Base-by-base conservation (phyloP, 2,113 vertebrate species). In the Alexandromys fortis region DNA sequence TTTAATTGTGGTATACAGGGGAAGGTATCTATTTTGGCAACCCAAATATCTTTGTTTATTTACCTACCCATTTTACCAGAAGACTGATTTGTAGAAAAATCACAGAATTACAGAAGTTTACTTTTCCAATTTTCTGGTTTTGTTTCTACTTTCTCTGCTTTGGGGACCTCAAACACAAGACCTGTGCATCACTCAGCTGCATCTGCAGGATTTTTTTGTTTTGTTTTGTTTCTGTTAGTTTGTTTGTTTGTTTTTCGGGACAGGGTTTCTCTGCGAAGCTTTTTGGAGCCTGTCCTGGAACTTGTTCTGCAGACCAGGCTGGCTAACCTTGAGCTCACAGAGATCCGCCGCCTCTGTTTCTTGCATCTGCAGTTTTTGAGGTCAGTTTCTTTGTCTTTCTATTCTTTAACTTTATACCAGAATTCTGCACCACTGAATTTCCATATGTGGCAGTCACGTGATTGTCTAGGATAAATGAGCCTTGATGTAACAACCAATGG, bases 1-100 rank as follows among this genome's bases (percentile, higher is more conserved):
- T 95, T 94, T 96, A 75, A 26, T 95, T 90, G 3, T 88, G 38
- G 19, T n/a, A 77, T 86, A 45, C 0, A 79, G 77, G 58, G 33
- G 4, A 2, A 73, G 35, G 45, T 52, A 13, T 70, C 30, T 95
- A 49, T 52, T 61, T 35, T 90, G 52, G n/a, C 24, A 76, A 86
- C 58, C 49, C 2, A 96, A 26, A 96, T 89, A 67, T 19, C 12
- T 85, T 28, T 93, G 35, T 73, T 95, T 10, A 55, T 73, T 72
- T 93, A 92, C 12, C 26, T 42, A 45, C 33, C 81, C 65, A 47
- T 72, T 92, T 55, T 90, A 85, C n/a, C 81, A 77, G 76, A 92
- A 76, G 38, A 72, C 21, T 42, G 33, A 89, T 72, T 83, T 65
- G n/a, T n/a, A 13, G 7, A 73, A 63, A 91, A 87, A 49, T 82